Evolutionary conservation across 2,113 vertebrate species (phyloP).

Genomic region (Corythaeola cristata): DNA sequence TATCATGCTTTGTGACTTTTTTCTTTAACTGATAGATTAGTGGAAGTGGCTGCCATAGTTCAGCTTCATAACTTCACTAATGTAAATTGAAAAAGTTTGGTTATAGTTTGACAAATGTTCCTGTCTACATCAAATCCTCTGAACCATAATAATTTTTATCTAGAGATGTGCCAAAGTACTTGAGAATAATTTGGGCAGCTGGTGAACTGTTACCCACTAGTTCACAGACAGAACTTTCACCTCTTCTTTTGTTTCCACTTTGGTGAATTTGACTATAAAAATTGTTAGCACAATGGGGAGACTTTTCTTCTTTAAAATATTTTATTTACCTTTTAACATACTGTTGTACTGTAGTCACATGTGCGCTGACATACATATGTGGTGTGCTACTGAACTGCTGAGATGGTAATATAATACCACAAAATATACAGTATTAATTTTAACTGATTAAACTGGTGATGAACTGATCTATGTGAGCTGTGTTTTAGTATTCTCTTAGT

Average conservation of each 20-base stretch:
- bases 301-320: background rate
- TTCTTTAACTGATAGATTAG: constrained; percentile 58
- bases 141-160: constrained; percentile 47
- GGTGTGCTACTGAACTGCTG: background rate
- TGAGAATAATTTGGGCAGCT: constrained; percentile 46
- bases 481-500: background rate
- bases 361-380: background rate
- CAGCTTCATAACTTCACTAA: constrained; percentile 63
- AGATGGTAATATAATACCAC: background rate
- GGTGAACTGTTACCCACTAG: background rate
- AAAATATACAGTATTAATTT: background rate
- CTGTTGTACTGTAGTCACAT: background rate
- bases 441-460: background rate
- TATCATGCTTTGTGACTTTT: background rate
- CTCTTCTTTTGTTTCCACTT: background rate
- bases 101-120: constrained; percentile 68
- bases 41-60: constrained; percentile 44
- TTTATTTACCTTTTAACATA: background rate
- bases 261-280: background rate
- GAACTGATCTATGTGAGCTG: background rate
- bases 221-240: constrained; percentile 11
- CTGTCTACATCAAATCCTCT: constrained; percentile 19
- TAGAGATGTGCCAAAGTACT: constrained; percentile 14
- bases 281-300: background rate
- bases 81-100: constrained; percentile 57